phyloP scores from a whole-genome alignment of 1,140 invertebrate genomes.

The Bacillus rossius region DNA sequence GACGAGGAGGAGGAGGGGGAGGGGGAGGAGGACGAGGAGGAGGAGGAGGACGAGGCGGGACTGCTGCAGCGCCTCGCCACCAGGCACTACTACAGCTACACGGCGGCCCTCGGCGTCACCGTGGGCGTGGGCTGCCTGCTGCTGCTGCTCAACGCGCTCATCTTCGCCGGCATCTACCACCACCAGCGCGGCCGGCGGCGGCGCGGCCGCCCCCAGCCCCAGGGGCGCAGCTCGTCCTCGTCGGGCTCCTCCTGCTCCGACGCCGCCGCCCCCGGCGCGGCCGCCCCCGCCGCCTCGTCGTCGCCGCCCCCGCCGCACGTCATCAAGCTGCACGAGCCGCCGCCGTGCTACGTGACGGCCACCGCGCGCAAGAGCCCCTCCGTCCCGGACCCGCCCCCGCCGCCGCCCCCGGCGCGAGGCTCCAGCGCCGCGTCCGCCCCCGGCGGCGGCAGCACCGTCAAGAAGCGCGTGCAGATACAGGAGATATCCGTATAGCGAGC shows the following conservation, averaged over 20 bases:
- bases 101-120: conserved; percentile 80
- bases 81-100: conserved; percentile 60
- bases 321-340: conserved; percentile 36
- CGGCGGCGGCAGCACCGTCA: conserved; percentile 47
- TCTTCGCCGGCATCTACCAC: conserved; percentile 85
- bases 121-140: conserved; percentile 84
- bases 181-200: conserved; percentile 56
- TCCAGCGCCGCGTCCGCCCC: conserved; percentile 35
- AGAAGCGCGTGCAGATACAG: conserved; percentile 60
- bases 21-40: conserved; percentile 33
- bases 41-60: conserved; percentile 45
- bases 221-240: conserved; percentile 14
- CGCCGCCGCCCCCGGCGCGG: conserved; percentile 19
- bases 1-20: conserved; percentile 35
- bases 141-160: conserved; percentile 77
- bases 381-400: conserved; percentile 30
- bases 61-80: conserved; percentile 47
- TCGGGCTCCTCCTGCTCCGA: conserved; percentile 43
- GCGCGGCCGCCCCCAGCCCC: conserved; percentile 21
- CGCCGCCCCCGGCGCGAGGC: conserved; percentile 38
- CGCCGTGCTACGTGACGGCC: conserved; percentile 13
- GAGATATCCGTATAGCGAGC: conserved; percentile 61
- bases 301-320: conserved; percentile 1
- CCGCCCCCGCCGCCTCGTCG: neutral
- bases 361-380: conserved; percentile 37